A percentile compares a stretch with the other conserved stretches of the same genome.
These are phyloP conservation scores for Megalops atlanticus DNA, from an alignment of 2,113 vertebrate genomes.

Conservation along the genomic window DNA sequence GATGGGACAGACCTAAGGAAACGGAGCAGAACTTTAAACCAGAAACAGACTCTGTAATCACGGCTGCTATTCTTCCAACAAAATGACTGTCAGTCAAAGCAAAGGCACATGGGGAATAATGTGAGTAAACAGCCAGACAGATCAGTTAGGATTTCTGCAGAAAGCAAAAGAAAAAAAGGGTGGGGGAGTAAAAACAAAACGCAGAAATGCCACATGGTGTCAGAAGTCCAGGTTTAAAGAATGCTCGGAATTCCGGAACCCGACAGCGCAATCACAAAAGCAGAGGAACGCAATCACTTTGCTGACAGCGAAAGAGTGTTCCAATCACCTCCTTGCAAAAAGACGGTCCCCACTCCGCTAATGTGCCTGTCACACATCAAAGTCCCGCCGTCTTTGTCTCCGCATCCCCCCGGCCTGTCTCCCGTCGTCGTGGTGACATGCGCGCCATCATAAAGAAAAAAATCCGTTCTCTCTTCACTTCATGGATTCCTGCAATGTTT, in stretches of 20 bases:
- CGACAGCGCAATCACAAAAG: slow-evolving; percentile 31
- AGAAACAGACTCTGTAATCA: background rate
- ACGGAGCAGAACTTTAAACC: background rate
- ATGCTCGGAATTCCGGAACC: background rate
- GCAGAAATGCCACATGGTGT: background rate
- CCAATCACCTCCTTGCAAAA: slow-evolving; percentile 26
- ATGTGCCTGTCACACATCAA: slow-evolving; percentile 34
- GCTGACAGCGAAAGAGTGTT: slow-evolving; percentile 29
- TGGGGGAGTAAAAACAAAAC: slow-evolving; percentile 7
- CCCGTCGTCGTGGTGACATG: background rate
- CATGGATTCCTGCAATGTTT: background rate
- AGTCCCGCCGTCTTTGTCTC: slow-evolving; percentile 9
- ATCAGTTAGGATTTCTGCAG: slow-evolving; percentile 38
- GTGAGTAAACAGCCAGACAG: slow-evolving; percentile 7
- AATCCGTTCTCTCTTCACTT: background rate
- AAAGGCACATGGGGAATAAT: background rate
- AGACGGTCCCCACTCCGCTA: slow-evolving; percentile 20
- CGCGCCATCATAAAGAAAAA: background rate
- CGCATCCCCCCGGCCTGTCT: slow-evolving; percentile 6
- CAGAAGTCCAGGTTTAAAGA: background rate
- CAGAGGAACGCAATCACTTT: slow-evolving; percentile 34
- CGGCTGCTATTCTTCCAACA: background rate
- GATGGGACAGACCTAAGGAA: background rate
- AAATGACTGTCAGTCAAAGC: background rate
- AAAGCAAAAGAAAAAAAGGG: background rate